Evolutionary conservation across 2,113 vertebrate species (phyloP).

Genomic region (Rutilus rutilus): DNA sequence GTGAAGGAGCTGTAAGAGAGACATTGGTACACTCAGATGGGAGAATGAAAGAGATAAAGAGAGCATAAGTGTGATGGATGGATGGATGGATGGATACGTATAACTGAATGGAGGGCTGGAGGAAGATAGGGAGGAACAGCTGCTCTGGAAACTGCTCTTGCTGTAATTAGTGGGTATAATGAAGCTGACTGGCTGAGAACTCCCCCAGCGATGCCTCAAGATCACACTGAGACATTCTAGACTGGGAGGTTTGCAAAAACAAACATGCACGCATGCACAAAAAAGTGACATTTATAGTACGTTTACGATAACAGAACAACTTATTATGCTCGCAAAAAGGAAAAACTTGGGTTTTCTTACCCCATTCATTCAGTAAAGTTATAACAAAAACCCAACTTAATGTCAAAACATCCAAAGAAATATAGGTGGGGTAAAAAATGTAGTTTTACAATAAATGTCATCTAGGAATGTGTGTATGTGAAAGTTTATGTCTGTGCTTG

Average conservation of each 20-base stretch:
- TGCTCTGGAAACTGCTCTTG: constrained; percentile 38
- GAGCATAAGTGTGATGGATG: constrained; percentile 26
- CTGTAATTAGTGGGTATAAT: constrained; percentile 54
- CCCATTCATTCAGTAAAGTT: background rate
- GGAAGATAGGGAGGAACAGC: constrained; percentile 18
- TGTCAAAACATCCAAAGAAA: constrained; percentile 26
- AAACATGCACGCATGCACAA: background rate
- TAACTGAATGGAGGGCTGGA: background rate
- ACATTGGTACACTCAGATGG: constrained; percentile 5
- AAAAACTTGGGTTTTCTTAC: background rate
- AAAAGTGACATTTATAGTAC: background rate
- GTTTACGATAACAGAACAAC: background rate
- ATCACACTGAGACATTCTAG: constrained; percentile 21
- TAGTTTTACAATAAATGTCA: background rate
- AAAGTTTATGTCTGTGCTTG: background rate
- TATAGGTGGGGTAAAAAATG: background rate
- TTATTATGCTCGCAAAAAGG: background rate
- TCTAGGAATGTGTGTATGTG: background rate
- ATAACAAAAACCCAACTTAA: background rate
- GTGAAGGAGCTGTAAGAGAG: background rate
- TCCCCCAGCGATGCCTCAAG: constrained; percentile 16
- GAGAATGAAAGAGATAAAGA: constrained; percentile 14
- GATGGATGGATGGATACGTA: constrained; percentile 18
- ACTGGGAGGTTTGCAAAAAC: background rate
- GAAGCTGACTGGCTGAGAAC: constrained; percentile 46